phyloP scores from a whole-genome alignment of 1,140 invertebrate species.

The Dendrolimus kikuchii region DNA sequence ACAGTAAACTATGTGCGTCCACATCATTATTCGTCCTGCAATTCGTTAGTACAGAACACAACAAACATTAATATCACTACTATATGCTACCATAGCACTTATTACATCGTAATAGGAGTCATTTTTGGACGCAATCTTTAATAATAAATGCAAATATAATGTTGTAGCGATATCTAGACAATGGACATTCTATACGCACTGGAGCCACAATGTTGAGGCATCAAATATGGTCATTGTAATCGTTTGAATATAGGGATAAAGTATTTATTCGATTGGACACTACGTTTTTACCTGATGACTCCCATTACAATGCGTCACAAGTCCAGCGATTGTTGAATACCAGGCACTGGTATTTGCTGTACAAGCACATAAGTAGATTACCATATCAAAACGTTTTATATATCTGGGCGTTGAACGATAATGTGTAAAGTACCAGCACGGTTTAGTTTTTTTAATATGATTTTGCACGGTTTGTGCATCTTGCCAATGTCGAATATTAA shows the following conservation, averaged over 20 bases:
- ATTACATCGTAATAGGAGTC: constrained; percentile 22
- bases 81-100: constrained; percentile 8
- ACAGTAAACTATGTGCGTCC: constrained; percentile 36
- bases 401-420: no score
- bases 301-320: constrained; percentile 29
- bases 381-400: no score
- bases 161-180: constrained; percentile 36
- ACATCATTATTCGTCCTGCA: constrained; percentile 53
- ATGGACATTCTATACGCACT: constrained; percentile 46
- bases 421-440: no score
- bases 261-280: neutral
- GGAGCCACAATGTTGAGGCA: constrained; percentile 15
- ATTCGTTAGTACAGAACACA: constrained; percentile 25
- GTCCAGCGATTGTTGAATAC: constrained; percentile 23
- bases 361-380: neutral
- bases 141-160: constrained; percentile 20
- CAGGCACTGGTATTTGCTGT: constrained; percentile 23
- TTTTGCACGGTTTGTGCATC: no score
- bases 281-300: neutral
- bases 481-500: no score
- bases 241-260: neutral
- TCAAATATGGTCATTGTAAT: neutral
- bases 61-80: constrained; percentile 8
- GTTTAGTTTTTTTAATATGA: no score
- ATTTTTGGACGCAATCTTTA: constrained; percentile 19